Conservation (phyloP, 2,888 invertebrate species). For the Nomada goodeniana region DNA sequence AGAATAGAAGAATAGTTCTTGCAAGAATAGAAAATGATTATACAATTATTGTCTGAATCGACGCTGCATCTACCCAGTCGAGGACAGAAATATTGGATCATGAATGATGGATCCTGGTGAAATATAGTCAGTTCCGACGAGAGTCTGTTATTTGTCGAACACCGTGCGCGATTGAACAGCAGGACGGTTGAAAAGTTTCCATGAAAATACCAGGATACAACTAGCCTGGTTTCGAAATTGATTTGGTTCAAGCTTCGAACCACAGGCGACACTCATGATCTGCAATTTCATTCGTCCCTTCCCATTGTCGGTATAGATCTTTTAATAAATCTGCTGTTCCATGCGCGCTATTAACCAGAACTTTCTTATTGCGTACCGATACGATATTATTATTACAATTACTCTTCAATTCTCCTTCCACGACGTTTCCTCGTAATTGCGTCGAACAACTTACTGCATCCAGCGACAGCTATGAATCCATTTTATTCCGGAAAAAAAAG, state of each 20-base stretch:
- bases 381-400: background rate
- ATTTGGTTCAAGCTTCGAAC: slow-evolving; percentile 24
- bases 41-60: background rate
- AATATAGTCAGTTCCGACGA: slow-evolving; percentile 27
- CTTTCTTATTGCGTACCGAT: background rate
- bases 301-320: background rate
- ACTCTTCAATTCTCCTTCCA: background rate
- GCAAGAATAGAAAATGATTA: background rate
- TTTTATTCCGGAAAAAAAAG: background rate
- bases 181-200: slow-evolving; percentile 12
- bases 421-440: background rate
- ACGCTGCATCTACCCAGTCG: background rate
- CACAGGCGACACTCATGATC: background rate
- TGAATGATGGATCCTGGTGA: background rate
- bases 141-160: slow-evolving; percentile 34
- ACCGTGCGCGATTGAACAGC: background rate
- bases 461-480: background rate
- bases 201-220: slow-evolving; percentile 24
- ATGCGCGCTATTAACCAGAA: background rate
- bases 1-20: too few relatives aligned
- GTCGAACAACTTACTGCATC: too few relatives aligned
- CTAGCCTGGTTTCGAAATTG: slow-evolving; percentile 27
- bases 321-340: background rate
- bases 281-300: background rate
- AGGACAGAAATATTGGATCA: slow-evolving; percentile 21